These are phyloP conservation scores for Drosophila colorata DNA, from an alignment of 2,888 invertebrate species.

Conservation along the genomic window DNA sequence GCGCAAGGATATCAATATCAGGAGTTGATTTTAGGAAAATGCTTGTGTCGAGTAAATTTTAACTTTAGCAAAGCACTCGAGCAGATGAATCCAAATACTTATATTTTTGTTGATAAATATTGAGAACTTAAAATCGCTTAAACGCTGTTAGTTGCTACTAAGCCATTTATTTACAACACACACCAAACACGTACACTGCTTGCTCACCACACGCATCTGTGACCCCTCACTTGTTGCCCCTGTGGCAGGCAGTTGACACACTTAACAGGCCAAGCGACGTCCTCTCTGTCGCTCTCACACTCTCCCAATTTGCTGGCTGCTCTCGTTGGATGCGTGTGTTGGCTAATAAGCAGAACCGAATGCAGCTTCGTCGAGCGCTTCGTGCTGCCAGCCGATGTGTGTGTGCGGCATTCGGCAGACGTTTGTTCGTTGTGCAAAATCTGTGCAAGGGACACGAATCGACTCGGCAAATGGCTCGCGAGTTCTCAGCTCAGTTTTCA, in stretches of 20 bases:
- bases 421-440: conserved; percentile 29
- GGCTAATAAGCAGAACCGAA: conserved; percentile 17
- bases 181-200: not conserved
- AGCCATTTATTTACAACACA: too few species aligned
- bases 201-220: conserved; percentile 9
- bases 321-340: conserved; percentile 28
- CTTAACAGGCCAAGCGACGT: conserved; percentile 2
- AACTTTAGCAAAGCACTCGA: not conserved
- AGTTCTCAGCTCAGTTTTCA: conserved; percentile 64
- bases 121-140: too few species aligned
- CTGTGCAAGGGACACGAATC: conserved; percentile 45
- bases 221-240: conserved; percentile 15
- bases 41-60: not conserved
- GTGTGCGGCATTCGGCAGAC: conserved; percentile 26
- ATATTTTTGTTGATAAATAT: too few species aligned
- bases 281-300: conserved; percentile 2
- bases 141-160: too few species aligned
- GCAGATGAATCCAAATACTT: too few species aligned
- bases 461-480: conserved; percentile 33
- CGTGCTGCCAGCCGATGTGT: conserved; percentile 29
- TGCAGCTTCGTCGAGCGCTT: conserved; percentile 31
- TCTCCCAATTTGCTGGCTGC: not conserved
- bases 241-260: conserved; percentile 31
- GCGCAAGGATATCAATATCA: not conserved
- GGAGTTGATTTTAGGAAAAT: not conserved